Evolutionary conservation across 1,140 invertebrate genomes (phyloP).

Genomic region (Limonius californicus): DNA sequence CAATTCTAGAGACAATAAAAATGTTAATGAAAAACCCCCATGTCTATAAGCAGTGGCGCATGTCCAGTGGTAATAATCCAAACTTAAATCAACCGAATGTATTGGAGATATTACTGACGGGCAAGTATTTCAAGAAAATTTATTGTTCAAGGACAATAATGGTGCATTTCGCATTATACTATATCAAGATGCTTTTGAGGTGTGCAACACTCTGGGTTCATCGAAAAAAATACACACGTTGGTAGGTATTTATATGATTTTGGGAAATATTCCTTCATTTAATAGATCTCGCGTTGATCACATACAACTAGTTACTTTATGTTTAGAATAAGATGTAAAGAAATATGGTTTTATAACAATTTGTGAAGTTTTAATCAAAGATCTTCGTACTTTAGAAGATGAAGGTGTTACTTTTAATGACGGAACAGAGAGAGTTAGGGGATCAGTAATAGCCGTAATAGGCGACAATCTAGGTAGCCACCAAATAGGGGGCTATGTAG

Average conservation of each 20-base stretch:
- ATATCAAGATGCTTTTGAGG: background rate
- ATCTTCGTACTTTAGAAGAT: slow-evolving; percentile 2
- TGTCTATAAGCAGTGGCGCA: background rate
- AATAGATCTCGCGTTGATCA: background rate
- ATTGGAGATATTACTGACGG: background rate
- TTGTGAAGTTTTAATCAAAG: background rate
- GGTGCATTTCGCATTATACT: background rate
- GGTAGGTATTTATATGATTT: background rate
- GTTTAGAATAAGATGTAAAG: background rate
- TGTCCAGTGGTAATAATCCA: background rate
- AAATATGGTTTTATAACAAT: slow-evolving; percentile 4
- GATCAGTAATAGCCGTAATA: background rate
- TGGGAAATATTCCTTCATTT: background rate
- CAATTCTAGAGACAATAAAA: slow-evolving; percentile 3
- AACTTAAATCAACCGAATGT: background rate
- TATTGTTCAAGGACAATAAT: background rate
- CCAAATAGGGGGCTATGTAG: slow-evolving; percentile 5
- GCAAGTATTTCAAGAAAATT: background rate
- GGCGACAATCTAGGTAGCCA: slow-evolving; percentile 21
- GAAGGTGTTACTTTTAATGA: background rate
- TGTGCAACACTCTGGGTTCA: background rate
- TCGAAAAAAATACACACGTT: background rate
- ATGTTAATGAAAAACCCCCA: background rate
- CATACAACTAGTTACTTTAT: slow-evolving; percentile 2
- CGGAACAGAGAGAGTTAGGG: background rate